Evolutionary conservation across 2,113 vertebrate genomes (phyloP).

Genomic region (Phyllostomus hastatus): DNA sequence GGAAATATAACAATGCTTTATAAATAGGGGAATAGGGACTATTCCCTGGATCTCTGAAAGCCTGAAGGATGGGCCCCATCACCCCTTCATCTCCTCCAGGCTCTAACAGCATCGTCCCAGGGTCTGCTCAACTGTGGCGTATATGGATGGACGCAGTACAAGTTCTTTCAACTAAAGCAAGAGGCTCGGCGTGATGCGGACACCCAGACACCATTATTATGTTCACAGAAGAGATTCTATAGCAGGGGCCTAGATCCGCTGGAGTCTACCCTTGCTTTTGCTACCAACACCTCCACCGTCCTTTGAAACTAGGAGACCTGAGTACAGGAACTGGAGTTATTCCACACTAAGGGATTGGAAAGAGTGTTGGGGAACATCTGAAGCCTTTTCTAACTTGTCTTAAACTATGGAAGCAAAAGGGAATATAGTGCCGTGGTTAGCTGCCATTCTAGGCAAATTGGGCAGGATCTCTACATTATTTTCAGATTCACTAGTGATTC

Average conservation of each 20-base stretch:
- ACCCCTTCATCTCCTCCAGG: constrained; percentile 78
- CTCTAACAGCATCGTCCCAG: constrained; percentile 90
- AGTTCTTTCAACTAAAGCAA: constrained; percentile 79
- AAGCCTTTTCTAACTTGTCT: not conserved
- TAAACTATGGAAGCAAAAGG: constrained; percentile 19
- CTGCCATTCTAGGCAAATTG: not conserved
- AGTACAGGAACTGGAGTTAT: not conserved
- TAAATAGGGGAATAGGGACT: not conserved
- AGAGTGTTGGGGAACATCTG: not conserved
- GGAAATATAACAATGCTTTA: constrained; percentile 6
- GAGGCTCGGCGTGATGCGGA: constrained; percentile 80
- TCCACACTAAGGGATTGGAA: not conserved
- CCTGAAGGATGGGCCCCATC: not conserved
- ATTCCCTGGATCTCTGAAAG: constrained; percentile 8
- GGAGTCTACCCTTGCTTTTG: not conserved
- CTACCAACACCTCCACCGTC: constrained; percentile 64
- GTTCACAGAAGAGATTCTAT: constrained; percentile 88
- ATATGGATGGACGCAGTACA: constrained; percentile 89
- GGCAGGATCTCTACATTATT: not conserved
- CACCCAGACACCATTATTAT: constrained; percentile 92
- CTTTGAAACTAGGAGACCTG: constrained; percentile 65
- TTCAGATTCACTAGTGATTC: not conserved
- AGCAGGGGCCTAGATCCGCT: constrained; percentile 61
- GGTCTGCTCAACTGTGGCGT: constrained; percentile 91
- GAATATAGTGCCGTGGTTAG: not conserved